phyloP scores from a whole-genome alignment of 2,797 vertebrate species.

The Aratinga solstitialis region DNA sequence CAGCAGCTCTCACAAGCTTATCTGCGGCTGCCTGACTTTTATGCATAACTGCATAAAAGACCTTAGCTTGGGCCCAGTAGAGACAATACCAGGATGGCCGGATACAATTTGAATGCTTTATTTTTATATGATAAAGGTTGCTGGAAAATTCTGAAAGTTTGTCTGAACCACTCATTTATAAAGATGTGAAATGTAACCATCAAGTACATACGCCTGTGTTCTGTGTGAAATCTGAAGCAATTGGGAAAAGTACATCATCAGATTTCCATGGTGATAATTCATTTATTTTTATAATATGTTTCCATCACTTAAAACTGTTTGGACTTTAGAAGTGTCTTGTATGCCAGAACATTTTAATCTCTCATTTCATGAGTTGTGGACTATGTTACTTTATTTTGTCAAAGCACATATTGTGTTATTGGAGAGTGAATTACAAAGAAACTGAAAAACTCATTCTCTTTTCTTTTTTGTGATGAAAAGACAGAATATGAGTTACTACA shows the following conservation, averaged over 20 bases:
- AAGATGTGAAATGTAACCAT: background rate
- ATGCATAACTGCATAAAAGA: background rate
- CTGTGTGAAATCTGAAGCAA: constrained; percentile 31
- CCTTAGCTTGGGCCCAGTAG: background rate
- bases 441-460: constrained; percentile 32
- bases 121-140: background rate
- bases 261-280: constrained; percentile 24
- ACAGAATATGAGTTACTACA: background rate
- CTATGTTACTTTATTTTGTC: background rate
- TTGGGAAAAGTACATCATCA: background rate
- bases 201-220: background rate
- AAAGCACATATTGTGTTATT: background rate
- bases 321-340: background rate
- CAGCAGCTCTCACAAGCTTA: background rate
- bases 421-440: constrained; percentile 39
- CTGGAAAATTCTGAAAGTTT: background rate
- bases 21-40: background rate
- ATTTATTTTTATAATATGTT: background rate
- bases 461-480: background rate
- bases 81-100: background rate
- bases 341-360: background rate
- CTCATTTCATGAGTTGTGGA: constrained; percentile 5
- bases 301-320: constrained; percentile 6
- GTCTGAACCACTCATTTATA: background rate
- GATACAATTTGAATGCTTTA: background rate